Conservation (phyloP, 2,797 vertebrate species). For the Eptatretus atami region DNA sequence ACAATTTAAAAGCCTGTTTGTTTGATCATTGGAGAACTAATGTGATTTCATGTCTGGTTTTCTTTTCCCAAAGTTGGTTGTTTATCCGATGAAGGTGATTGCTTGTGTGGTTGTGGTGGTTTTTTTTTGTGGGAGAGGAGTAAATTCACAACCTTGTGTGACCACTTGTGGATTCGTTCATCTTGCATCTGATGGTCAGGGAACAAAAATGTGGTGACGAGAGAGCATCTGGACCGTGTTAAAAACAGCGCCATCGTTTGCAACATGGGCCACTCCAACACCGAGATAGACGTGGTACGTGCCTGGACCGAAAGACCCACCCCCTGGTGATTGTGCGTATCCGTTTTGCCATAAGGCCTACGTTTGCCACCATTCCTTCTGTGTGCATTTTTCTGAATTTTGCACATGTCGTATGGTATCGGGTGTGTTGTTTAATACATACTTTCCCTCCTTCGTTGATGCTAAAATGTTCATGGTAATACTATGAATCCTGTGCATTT, state of each 20-base stretch:
- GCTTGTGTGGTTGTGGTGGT: too few relatives aligned
- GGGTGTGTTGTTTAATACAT: neutral
- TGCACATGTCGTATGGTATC: neutral
- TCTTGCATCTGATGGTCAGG: slow-evolving; percentile 17
- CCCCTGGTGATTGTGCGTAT: too few relatives aligned
- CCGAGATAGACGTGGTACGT: slow-evolving; percentile 82
- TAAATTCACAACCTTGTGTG: too few relatives aligned
- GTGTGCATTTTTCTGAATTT: neutral
- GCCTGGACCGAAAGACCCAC: neutral
- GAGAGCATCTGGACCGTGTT: slow-evolving; percentile 78
- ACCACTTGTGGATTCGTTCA: too few relatives aligned
- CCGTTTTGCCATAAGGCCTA: neutral
- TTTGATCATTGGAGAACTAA: too few relatives aligned
- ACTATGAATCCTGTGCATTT: too few relatives aligned
- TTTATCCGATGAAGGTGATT: too few relatives aligned
- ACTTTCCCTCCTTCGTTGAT: neutral
- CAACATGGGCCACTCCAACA: slow-evolving; percentile 97
- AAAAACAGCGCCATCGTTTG: slow-evolving; percentile 93
- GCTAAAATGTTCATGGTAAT: too few relatives aligned
- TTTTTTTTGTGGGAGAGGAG: too few relatives aligned
- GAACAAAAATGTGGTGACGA: slow-evolving; percentile 84
- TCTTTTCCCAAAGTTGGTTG: too few relatives aligned
- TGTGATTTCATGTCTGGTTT: too few relatives aligned
- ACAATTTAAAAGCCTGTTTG: too few relatives aligned
- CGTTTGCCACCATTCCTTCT: neutral